Evolutionary conservation across 2,888 invertebrate species (phyloP).

Genomic region (Chromoteleia sp.): DNA sequence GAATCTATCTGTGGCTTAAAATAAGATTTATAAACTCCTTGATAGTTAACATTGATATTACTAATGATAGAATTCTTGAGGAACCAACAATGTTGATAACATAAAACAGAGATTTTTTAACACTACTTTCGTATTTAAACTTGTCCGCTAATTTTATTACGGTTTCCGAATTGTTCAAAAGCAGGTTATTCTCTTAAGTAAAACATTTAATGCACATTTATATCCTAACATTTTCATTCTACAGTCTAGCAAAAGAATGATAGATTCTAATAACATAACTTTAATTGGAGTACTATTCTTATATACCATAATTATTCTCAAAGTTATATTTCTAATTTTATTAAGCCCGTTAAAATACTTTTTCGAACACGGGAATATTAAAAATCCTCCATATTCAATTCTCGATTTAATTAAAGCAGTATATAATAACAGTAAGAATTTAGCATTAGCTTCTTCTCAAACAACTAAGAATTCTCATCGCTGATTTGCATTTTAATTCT

Average conservation of each 20-base stretch:
- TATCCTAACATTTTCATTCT: conserved; percentile 30
- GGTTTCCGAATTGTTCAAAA: no score
- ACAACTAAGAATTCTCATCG: conserved; percentile 12
- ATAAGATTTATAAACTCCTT: no score
- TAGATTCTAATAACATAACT: conserved; percentile 44
- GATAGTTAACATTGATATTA: no score
- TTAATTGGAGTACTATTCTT: conserved; percentile 52
- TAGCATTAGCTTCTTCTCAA: conserved; percentile 46
- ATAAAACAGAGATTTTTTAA: no score
- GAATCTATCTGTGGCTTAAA: no score
- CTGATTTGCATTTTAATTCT: neutral
- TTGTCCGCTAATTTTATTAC: no score
- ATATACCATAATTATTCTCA: conserved; percentile 57
- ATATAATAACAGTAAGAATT: conserved; percentile 3
- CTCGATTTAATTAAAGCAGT: conserved; percentile 31
- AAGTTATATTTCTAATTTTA: conserved; percentile 26
- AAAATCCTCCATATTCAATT: conserved; percentile 43
- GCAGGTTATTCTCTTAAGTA: no score
- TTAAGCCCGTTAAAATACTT: conserved; percentile 6
- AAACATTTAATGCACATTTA: no score
- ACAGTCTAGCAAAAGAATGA: conserved; percentile 21
- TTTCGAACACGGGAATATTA: conserved; percentile 16
- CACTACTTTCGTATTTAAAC: no score
- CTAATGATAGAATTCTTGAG: no score
- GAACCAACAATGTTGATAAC: no score